A percentile compares a stretch with the other conserved stretches of the same genome.
phyloP scores from a whole-genome alignment of 2,888 invertebrate genomes.

The Ormia ochracea region DNA sequence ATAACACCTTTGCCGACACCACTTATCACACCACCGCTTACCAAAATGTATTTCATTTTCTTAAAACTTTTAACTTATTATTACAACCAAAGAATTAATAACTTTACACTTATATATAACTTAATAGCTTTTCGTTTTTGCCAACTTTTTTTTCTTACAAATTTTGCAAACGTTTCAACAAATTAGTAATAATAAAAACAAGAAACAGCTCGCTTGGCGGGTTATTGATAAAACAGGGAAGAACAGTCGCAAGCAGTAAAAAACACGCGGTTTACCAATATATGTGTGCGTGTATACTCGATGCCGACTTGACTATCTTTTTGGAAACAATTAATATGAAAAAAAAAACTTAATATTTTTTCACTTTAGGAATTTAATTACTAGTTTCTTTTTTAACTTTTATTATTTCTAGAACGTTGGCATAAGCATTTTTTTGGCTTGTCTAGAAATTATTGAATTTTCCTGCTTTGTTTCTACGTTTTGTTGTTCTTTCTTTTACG shows the following conservation, averaged over 20 bases:
- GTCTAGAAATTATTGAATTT: conserved; percentile 27
- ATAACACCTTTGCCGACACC: conserved; percentile 98
- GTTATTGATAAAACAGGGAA: not conserved
- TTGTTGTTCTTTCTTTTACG: conserved; percentile 1
- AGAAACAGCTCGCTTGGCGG: not conserved
- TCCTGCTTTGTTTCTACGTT: conserved; percentile 6
- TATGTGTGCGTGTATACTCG: not conserved
- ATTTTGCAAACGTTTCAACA: not conserved
- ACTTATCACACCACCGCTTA: conserved; percentile 99
- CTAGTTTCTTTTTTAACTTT: not conserved
- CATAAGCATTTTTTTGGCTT: not conserved
- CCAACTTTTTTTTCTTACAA: not conserved
- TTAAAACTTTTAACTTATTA: not conserved
- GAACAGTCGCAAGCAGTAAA: not conserved
- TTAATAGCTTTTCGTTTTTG: conserved; percentile 8
- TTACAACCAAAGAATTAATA: not conserved
- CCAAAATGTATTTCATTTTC: conserved; percentile 97
- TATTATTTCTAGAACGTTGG: not conserved
- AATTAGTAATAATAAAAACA: conserved; percentile 13
- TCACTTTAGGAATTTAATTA: not conserved
- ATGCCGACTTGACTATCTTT: not conserved
- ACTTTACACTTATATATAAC: not conserved
- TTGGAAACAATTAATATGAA: not conserved
- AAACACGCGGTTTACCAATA: conserved; percentile 39
- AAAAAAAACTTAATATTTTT: not conserved